Evolutionary conservation across 2,113 vertebrate genomes (phyloP).

Genomic region (Loxodonta africana): DNA sequence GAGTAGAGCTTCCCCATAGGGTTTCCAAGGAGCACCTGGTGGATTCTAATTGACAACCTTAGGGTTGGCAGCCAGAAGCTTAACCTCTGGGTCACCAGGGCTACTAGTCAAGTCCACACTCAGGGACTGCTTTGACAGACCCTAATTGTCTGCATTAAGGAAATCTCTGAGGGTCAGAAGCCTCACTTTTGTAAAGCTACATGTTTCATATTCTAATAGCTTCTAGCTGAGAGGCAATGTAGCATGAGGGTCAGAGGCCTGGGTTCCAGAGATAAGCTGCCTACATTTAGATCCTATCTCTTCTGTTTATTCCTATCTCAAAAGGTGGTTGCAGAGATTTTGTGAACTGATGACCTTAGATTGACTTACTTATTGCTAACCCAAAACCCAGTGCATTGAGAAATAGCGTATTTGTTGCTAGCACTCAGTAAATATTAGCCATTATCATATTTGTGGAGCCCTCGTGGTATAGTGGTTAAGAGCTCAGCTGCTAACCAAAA

Average conservation of each 20-base stretch:
- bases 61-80: no score
- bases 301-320: background rate
- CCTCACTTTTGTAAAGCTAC: background rate
- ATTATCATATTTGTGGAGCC: background rate
- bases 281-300: background rate
- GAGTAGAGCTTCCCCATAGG: no score
- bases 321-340: background rate
- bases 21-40: no score
- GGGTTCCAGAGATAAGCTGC: background rate
- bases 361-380: background rate
- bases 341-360: constrained; percentile 1
- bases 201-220: background rate
- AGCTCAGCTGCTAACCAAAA: no score
- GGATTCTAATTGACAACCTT: no score
- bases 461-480: no score
- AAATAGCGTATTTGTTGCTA: background rate
- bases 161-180: accelerated
- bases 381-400: no score
- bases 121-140: background rate
- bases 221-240: background rate
- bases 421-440: constrained; percentile 36
- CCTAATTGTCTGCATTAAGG: background rate
- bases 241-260: background rate
- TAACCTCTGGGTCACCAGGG: no score
- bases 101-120: background rate